A percentile compares a stretch with the other conserved stretches of the same genome.
Evolutionary conservation across 2,113 vertebrate genomes (phyloP).

Genomic region (Malaclemys terrapin): DNA sequence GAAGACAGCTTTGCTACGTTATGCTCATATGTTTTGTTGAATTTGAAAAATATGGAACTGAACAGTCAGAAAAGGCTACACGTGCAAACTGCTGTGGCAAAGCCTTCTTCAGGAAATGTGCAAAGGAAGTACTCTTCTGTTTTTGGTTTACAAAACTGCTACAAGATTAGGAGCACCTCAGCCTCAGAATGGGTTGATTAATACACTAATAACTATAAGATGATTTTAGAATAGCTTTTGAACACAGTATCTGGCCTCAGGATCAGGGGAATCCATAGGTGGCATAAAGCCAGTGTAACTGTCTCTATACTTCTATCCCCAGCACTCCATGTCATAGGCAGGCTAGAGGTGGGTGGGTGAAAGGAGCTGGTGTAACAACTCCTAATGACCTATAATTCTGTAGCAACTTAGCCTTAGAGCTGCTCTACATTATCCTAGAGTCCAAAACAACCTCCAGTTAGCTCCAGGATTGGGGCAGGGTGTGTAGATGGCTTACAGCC

Average conservation of each 20-base stretch:
- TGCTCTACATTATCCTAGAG: background rate
- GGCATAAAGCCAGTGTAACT: background rate
- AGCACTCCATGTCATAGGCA: background rate
- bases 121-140: background rate
- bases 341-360: background rate
- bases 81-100: background rate
- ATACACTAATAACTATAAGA: background rate
- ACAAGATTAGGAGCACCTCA: background rate
- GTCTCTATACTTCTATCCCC: background rate
- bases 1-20: background rate
- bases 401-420: background rate
- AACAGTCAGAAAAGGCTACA: background rate
- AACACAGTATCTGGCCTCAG: background rate
- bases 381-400: background rate
- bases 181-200: background rate
- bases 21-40: background rate
- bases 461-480: background rate
- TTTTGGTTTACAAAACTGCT: background rate
- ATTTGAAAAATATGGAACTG: background rate
- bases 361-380: background rate
- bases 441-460: background rate
- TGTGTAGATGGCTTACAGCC: background rate
- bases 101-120: background rate
- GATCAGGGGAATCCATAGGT: background rate
- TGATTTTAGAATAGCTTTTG: background rate